Evolutionary conservation across 1,140 invertebrate genomes (phyloP), one percentile per base, ranked within the genome.

Genomic region (Camponotus pennsylvanicus): DNA sequence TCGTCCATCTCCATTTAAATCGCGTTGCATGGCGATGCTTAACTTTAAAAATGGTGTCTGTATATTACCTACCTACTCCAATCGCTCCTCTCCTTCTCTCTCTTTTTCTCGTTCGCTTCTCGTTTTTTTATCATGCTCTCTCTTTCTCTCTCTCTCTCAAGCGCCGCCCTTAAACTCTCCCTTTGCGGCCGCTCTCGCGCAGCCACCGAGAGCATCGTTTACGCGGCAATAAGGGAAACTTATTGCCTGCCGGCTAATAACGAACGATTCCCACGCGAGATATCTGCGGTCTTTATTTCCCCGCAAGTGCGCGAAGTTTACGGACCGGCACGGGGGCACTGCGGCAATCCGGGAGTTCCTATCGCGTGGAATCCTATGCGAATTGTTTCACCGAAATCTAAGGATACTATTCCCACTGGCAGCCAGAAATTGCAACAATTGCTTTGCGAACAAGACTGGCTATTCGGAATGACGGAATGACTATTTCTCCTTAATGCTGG

Each of bases 1-100:
- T 92, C 92, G 89, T 92, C 77, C 87, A 90, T 93, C 92, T 93
- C 89, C 91, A 93, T 92, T 92, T 92, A 92, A 93, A 92, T 92
- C 88, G 87, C 88, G 83, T 92, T 89, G 87, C 91, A 88, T 84
- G 80, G 88, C 85, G 90, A 92, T 93, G 89, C 90, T 93, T 93
- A 92, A 92, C 85, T 91, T 93, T 91, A 93, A 93, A 93, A 93
- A 93, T 93, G 89, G 90, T 87, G 76, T 77, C 88, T 87, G 85
- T 92, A 92, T 89, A 92, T 93, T 90, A 92, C 90, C 82, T 59
- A 52, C 49, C 49, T 61, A 61, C 86, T 85, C 70, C 83, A 78
- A 91, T 75, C 84, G 78, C 76, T 87, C 45, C 27, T 21, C 55
- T 45, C 55, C 3, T 11, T 59, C 18, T 21, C 45, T 27, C 34